These are phyloP conservation scores for cat (Felis catus) DNA, from an alignment of 2,113 vertebrate species.

Conservation along the genomic window F.catus_Fca126_mat1.0 CM031420.1:104369501-104370000, in stretches of 20 bases:
- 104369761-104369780: slow-evolving; percentile 93
- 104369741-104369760: slow-evolving; percentile 87
- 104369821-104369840: neutral
- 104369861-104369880: neutral
- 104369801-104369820: neutral
- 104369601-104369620: neutral
- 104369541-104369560: neutral
- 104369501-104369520: slow-evolving; percentile 1
- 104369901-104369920: neutral
- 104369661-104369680: slow-evolving; percentile 91
- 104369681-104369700: slow-evolving; percentile 88
- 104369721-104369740: slow-evolving; percentile 88
- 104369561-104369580: neutral
- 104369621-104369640: slow-evolving; percentile 89
- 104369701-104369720: slow-evolving; percentile 86
- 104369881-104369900: slow-evolving; percentile 12
- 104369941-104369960: neutral
- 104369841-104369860: neutral
- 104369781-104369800: slow-evolving; percentile 55
- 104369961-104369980: slow-evolving; percentile 26
- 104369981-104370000: neutral
- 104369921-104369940: slow-evolving; percentile 24
- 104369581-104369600: neutral
- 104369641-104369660: slow-evolving; percentile 88
- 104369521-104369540: neutral